Evolutionary conservation across 1,140 invertebrate genomes (phyloP).

Genomic region (Drosophila bocqueti): DNA sequence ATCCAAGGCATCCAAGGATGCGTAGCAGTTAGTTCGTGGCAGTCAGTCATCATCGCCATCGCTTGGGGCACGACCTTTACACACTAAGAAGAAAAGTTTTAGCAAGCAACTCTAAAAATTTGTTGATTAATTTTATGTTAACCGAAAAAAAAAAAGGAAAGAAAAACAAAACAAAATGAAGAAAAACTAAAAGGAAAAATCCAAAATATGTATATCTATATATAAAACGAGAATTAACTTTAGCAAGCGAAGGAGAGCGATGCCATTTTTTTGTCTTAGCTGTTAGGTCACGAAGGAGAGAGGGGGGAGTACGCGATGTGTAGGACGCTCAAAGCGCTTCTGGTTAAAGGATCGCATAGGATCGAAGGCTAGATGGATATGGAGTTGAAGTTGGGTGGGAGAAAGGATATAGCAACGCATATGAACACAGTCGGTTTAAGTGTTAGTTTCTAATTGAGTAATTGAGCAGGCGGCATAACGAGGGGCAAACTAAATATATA

Average conservation of each 20-base stretch:
- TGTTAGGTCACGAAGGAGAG: constrained; percentile 48
- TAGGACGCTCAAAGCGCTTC: constrained; percentile 45
- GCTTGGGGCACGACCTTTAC: constrained; percentile 34
- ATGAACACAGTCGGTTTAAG: constrained; percentile 72
- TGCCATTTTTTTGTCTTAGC: constrained; percentile 67
- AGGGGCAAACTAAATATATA: constrained; percentile 20
- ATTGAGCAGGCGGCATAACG: not conserved
- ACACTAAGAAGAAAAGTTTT: constrained; percentile 43
- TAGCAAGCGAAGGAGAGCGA: constrained; percentile 20
- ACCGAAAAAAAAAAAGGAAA: constrained; percentile 31
- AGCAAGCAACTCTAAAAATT: constrained; percentile 71
- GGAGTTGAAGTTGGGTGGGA: not conserved
- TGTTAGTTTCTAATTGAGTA: constrained; percentile 67
- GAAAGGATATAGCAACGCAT: constrained; percentile 77
- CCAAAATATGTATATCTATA: constrained; percentile 40
- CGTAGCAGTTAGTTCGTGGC: not conserved
- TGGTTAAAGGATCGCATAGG: constrained; percentile 44
- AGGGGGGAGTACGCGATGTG: not conserved
- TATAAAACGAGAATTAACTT: constrained; percentile 37
- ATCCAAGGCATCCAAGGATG: too few species aligned
- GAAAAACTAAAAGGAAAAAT: constrained; percentile 6
- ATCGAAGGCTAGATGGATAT: constrained; percentile 10
- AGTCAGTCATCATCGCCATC: not conserved
- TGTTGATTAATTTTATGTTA: constrained; percentile 82
- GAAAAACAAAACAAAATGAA: constrained; percentile 6